Percentiles rank a stretch among this genome's conserved stretches.
Evolutionary conservation across 2,113 vertebrate species (phyloP).

Genomic region (Phrynosoma blainvillii): DNA sequence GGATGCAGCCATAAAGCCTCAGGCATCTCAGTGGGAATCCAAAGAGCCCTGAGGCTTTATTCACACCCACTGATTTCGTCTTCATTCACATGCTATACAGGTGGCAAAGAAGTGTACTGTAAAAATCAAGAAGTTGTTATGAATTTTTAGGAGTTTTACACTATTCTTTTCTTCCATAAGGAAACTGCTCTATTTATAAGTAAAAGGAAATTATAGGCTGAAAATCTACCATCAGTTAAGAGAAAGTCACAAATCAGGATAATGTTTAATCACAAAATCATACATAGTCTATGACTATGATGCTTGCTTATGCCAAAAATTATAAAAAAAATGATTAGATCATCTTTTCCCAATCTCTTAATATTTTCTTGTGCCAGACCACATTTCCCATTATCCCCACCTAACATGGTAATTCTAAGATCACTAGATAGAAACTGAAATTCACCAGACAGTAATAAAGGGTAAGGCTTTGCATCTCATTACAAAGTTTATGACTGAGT

Average conservation of each 20-base stretch:
- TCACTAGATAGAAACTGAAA: neutral
- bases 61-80: constrained; percentile 1
- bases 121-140: constrained; percentile 2
- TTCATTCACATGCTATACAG: constrained; percentile 1
- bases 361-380: neutral
- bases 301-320: neutral
- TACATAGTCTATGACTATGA: too few species aligned
- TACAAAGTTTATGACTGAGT: too few species aligned
- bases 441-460: too few species aligned
- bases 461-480: too few species aligned
- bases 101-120: neutral
- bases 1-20: constrained; percentile 3
- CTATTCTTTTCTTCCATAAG: neutral
- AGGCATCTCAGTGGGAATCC: constrained; percentile 40
- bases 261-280: neutral
- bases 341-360: neutral
- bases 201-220: neutral
- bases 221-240: neutral
- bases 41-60: constrained; percentile 28
- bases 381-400: neutral
- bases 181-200: neutral
- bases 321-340: neutral
- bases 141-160: neutral
- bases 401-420: neutral
- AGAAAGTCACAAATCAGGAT: neutral